Evolutionary conservation across 2,797 vertebrate species (phyloP).

Genomic region (Sebastes wilsoni): DNA sequence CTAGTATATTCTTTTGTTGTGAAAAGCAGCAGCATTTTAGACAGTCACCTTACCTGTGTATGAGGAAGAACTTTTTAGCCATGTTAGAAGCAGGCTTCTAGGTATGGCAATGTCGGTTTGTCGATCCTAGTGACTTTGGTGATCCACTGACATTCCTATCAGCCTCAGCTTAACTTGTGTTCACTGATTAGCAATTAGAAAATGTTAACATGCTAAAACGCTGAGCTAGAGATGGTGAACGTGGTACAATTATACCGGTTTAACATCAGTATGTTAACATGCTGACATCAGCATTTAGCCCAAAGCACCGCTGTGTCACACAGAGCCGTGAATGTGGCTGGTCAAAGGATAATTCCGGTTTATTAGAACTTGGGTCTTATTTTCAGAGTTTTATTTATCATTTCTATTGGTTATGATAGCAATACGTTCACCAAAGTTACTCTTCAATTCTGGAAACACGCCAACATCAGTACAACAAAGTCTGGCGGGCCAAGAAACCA

Average conservation of each 20-base stretch:
- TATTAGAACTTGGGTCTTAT: background rate
- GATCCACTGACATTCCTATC: background rate
- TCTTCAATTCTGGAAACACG: background rate
- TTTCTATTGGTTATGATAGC: background rate
- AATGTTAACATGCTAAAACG: background rate
- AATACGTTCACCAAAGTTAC: background rate
- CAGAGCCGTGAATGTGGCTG: background rate
- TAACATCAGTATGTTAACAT: background rate
- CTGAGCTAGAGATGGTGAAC: background rate
- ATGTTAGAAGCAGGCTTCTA: background rate
- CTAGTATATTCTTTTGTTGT: background rate
- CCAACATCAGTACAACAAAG: too few relatives aligned
- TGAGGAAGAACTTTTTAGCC: background rate
- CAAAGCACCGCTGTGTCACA: background rate
- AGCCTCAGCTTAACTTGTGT: background rate
- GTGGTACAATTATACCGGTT: background rate
- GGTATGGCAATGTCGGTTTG: background rate
- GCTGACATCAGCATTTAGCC: background rate
- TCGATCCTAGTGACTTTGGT: background rate
- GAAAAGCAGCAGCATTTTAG: background rate
- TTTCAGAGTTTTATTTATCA: background rate
- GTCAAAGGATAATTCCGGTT: too few relatives aligned
- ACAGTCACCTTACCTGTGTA: background rate
- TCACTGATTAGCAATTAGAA: background rate
- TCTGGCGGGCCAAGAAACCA: too few relatives aligned